Conservation (phyloP, 2,113 vertebrate genomes). For the Sialia sialis region DNA sequence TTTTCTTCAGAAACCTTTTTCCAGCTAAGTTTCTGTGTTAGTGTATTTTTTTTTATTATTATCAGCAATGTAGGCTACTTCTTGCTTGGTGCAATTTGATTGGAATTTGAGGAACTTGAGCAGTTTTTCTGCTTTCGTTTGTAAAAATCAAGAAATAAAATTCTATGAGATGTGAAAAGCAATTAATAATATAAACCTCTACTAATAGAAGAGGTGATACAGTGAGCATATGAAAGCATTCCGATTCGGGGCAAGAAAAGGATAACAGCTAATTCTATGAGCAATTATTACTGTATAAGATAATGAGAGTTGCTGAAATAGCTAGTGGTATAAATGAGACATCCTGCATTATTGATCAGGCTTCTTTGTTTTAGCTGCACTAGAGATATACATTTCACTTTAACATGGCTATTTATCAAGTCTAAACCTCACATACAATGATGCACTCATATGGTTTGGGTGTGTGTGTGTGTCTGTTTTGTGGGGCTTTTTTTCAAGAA, state of each 20-base stretch:
- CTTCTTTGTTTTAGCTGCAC: conserved; percentile 30
- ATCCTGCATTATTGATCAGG: conserved; percentile 67
- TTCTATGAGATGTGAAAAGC: not conserved
- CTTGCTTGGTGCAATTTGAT: not conserved
- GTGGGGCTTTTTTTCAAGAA: not conserved
- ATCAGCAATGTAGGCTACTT: not conserved
- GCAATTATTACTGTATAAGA: conserved; percentile 35
- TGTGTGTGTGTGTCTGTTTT: not conserved
- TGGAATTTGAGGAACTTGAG: not conserved
- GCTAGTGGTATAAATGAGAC: conserved; percentile 31
- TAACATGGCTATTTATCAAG: not conserved
- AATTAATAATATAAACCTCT: not conserved
- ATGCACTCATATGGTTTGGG: not conserved
- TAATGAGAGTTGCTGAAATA: conserved; percentile 37
- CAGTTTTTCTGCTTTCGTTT: not conserved
- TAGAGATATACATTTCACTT: not conserved
- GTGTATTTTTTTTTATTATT: not conserved
- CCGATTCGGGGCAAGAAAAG: conserved; percentile 10
- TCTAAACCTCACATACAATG: not conserved
- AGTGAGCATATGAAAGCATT: not conserved
- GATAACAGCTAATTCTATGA: conserved; percentile 21
- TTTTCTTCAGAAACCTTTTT: not conserved
- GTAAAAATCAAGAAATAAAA: not conserved
- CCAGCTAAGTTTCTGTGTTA: not conserved
- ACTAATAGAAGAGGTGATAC: not conserved